Evolutionary conservation across 2,113 vertebrate genomes (phyloP).

Genomic region (Motacilla tschutschensis): DNA sequence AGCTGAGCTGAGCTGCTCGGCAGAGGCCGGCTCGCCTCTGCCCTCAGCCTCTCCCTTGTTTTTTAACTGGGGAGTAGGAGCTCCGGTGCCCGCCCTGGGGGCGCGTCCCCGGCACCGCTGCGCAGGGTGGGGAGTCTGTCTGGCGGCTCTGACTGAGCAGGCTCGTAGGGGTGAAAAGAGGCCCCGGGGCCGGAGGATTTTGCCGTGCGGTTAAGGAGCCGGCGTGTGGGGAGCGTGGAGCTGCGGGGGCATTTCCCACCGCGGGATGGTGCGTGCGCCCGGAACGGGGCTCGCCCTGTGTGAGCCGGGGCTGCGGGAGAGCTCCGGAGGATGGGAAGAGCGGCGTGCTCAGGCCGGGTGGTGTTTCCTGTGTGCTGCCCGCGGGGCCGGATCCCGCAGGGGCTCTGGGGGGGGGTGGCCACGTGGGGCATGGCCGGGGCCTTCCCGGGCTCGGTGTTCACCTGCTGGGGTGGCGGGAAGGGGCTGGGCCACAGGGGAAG

Average conservation of each 20-base stretch:
- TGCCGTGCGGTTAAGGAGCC: too few relatives aligned
- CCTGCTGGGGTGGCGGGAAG: background rate
- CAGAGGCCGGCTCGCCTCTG: background rate
- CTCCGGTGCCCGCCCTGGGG: too few relatives aligned
- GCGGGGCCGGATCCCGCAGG: background rate
- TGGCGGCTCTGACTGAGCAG: background rate
- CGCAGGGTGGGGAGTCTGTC: too few relatives aligned
- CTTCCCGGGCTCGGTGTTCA: background rate
- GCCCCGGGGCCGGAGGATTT: accelerated
- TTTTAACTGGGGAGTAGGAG: accelerated
- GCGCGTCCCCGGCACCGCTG: background rate
- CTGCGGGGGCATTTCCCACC: background rate
- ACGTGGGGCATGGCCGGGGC: background rate
- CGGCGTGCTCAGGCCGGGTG: background rate
- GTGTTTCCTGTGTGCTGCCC: background rate
- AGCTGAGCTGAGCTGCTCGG: background rate
- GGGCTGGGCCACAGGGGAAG: background rate
- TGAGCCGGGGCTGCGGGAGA: too few relatives aligned
- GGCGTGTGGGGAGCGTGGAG: too few relatives aligned
- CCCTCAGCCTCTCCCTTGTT: too few relatives aligned
- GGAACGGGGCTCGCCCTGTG: background rate
- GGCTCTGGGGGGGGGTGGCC: background rate
- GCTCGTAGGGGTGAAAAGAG: background rate
- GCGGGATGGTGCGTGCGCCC: accelerated
- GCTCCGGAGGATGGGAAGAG: background rate